phyloP scores from a whole-genome alignment of 2,797 vertebrate genomes.

The Danio albolineatus region DNA sequence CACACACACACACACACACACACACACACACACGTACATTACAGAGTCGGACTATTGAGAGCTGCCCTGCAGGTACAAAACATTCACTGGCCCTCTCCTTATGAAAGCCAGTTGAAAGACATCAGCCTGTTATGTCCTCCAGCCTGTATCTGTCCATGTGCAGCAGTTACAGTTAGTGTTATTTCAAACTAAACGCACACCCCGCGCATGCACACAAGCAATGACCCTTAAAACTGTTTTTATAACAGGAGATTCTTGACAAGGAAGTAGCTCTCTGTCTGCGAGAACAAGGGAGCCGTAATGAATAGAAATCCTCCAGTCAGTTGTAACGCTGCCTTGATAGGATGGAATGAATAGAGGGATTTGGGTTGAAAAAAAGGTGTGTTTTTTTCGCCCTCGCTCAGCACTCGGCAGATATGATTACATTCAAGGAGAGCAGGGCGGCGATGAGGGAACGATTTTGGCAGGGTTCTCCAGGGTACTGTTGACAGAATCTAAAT shows the following conservation, averaged over 20 bases:
- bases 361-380: conserved; percentile 54
- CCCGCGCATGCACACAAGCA: conserved; percentile 27
- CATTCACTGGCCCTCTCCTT: conserved; percentile 25
- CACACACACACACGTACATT: not conserved
- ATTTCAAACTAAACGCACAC: conserved; percentile 32
- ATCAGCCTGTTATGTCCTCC: conserved; percentile 45
- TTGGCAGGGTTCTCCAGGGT: conserved; percentile 64
- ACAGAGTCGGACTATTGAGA: conserved; percentile 34
- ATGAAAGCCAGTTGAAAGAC: conserved; percentile 46
- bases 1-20: not conserved
- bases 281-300: conserved; percentile 41
- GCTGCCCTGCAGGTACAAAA: conserved; percentile 40
- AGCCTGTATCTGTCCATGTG: conserved; percentile 34
- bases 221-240: conserved; percentile 35
- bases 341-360: conserved; percentile 51
- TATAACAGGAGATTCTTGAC: conserved; percentile 35
- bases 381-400: conserved; percentile 45
- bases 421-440: conserved; percentile 59
- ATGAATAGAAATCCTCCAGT: conserved; percentile 53
- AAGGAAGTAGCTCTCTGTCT: conserved; percentile 36
- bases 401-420: conserved; percentile 58
- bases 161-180: conserved; percentile 36
- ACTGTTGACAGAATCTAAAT: conserved; percentile 69
- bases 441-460: conserved; percentile 59
- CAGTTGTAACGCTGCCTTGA: conserved; percentile 45